A percentile compares a stretch with the other conserved stretches of the same genome.
Evolutionary conservation across 1,140 invertebrate species (phyloP).

Genomic region (Glossosoma conforme): DNA sequence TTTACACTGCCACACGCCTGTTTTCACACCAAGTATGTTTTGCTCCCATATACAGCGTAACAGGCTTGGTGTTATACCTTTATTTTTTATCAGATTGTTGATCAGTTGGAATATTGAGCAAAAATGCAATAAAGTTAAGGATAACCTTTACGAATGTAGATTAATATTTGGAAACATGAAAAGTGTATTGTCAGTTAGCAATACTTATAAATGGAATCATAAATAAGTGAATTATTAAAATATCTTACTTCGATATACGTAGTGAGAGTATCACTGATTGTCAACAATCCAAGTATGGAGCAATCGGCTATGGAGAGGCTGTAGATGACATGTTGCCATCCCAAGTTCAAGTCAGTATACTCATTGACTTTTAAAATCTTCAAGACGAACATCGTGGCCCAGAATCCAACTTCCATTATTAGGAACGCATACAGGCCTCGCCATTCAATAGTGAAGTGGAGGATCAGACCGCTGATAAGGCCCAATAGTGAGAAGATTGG

Average conservation of each 20-base stretch:
- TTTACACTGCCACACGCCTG: too few relatives aligned
- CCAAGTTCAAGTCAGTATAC: not conserved
- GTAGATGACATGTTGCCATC: conserved; percentile 14
- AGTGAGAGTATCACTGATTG: conserved; percentile 9
- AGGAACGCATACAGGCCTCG: not conserved
- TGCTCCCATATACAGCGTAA: too few relatives aligned
- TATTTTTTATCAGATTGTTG: too few relatives aligned
- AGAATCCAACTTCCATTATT: conserved; percentile 10
- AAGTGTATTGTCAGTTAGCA: too few relatives aligned
- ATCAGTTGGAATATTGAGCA: too few relatives aligned
- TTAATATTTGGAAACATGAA: too few relatives aligned
- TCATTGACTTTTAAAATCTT: conserved; percentile 13
- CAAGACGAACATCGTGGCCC: conserved; percentile 6
- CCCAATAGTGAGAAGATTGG: conserved; percentile 12
- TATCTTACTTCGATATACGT: conserved; percentile 18
- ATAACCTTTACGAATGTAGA: too few relatives aligned
- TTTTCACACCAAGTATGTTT: too few relatives aligned
- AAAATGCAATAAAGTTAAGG: too few relatives aligned
- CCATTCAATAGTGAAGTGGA: conserved; percentile 15
- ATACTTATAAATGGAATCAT: too few relatives aligned
- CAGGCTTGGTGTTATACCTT: too few relatives aligned
- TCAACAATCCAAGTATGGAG: conserved; percentile 1
- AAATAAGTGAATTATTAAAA: too few relatives aligned
- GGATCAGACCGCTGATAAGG: conserved; percentile 3
- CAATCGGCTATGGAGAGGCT: conserved; percentile 2